Base-by-base conservation (phyloP, 1,140 invertebrate genomes). In the Euwallacea similis region DNA sequence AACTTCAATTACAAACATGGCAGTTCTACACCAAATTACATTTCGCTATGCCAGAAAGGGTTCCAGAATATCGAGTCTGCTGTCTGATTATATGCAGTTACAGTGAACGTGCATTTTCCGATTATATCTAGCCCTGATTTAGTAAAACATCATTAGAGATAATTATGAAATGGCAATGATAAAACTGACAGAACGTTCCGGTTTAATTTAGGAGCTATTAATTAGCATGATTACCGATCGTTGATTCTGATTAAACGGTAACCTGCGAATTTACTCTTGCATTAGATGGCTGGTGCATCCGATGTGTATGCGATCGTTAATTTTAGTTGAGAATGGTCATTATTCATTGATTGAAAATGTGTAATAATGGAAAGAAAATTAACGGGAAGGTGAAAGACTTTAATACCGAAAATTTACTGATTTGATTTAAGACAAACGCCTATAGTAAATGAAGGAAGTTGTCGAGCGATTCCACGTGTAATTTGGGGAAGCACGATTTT, bases 121-220 rank as follows among this genome's bases (percentile, higher is more conserved):
- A 68, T 68, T 16, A 41, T 68, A 68, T 68, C 64, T 15, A 6
- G 46, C 10, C 46, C 42, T 66, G 50, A 66, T 66, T 66, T 66
- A 66, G 50, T 66, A 66, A 66, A 66, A 56, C 64, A 56, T 66
- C 64, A 66, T 66, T 66, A 56, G 13, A 13, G 64, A 44, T 66
- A 66, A 66, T 66, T 66, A 66, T 66, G 64, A 66, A 66, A 66
- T 58, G 41, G 64, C 41, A 66, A 55, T 21, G 53, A 66, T 66
- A 66, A 66, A 66, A 66, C 64, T 66, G 64, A 55, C 53, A 56
- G 64, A 58, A 55, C 53, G 64, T 66, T 66, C 15, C 43, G 33
- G 64, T 42, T 42, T 58, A 66, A 66, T 66, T 56, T 56, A 66
- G 64, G 41, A 54, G 33, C 42, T 42, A 66, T 66, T 66, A 66